Evolutionary conservation across 2,113 vertebrate genomes (phyloP).

Genomic region (Symphodus melops): DNA sequence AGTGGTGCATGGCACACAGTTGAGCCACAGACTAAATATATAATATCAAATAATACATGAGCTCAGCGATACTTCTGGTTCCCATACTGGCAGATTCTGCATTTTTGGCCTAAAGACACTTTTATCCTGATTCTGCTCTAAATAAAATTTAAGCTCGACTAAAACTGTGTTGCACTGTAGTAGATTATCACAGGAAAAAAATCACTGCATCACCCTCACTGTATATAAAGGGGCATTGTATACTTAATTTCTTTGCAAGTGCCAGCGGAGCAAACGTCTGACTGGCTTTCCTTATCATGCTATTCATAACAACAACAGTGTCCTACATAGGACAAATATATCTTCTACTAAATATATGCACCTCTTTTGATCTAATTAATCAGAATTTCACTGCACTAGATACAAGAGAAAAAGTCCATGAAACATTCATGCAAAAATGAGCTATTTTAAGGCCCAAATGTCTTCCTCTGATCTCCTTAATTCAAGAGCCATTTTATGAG

Average conservation of each 20-base stretch:
- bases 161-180: not conserved
- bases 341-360: slow-evolving; percentile 18
- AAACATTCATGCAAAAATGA: slow-evolving; percentile 63
- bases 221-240: not conserved
- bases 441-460: slow-evolving; percentile 73
- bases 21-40: no score
- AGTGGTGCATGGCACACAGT: no score
- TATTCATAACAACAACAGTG: slow-evolving; percentile 3
- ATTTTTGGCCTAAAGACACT: not conserved
- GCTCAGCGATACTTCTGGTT: not conserved
- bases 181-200: not conserved
- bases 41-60: not conserved
- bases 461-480: slow-evolving; percentile 69
- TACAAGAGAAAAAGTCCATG: slow-evolving; percentile 37
- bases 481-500: slow-evolving; percentile 77
- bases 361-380: slow-evolving; percentile 2
- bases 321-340: slow-evolving; percentile 12
- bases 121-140: not conserved
- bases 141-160: not conserved
- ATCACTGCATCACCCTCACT: not conserved
- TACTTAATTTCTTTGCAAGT: not conserved
- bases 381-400: slow-evolving; percentile 6
- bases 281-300: slow-evolving; percentile 11
- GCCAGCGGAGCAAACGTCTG: not conserved
- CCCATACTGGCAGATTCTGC: not conserved